A percentile compares a stretch with the other conserved stretches of the same genome.
Evolutionary conservation across 2,797 vertebrate genomes (phyloP).

Genomic region (Scolopax rusticola): DNA sequence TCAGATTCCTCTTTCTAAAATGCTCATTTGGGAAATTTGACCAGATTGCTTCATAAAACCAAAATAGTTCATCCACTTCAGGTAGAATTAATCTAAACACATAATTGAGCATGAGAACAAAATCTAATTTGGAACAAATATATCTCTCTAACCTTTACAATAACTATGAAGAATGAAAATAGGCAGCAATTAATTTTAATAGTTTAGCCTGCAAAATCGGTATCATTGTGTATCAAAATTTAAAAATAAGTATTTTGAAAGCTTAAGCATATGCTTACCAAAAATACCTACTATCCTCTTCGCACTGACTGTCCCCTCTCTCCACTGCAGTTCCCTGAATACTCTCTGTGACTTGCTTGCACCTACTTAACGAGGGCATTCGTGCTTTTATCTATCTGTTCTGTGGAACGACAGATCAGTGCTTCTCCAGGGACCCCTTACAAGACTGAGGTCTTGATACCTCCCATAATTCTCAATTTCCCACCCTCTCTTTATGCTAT

Average conservation of each 20-base stretch:
- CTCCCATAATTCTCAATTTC: background rate
- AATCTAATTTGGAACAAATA: slow-evolving; percentile 41
- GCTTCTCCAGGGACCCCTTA: background rate
- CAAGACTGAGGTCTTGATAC: background rate
- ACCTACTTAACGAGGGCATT: background rate
- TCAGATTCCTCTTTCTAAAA: slow-evolving; percentile 28
- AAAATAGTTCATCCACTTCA: slow-evolving; percentile 20
- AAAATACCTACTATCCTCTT: background rate
- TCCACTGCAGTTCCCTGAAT: background rate
- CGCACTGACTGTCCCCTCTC: background rate
- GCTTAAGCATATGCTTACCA: background rate
- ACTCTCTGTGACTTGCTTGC: background rate
- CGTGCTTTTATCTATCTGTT: background rate
- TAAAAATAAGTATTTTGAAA: background rate
- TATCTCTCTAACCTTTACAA: slow-evolving; percentile 14
- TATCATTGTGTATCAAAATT: background rate
- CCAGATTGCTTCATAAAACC: slow-evolving; percentile 34
- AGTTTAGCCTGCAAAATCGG: background rate
- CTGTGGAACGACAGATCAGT: background rate
- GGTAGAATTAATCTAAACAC: slow-evolving; percentile 10
- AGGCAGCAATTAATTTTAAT: slow-evolving; percentile 9
- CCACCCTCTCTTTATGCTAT: background rate
- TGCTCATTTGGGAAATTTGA: slow-evolving; percentile 38
- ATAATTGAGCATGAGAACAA: background rate
- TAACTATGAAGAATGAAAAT: slow-evolving; percentile 48